Evolutionary conservation across 2,888 invertebrate genomes (phyloP), one percentile per base, ranked within the genome.

Genomic region (Ethmia dodecea): DNA sequence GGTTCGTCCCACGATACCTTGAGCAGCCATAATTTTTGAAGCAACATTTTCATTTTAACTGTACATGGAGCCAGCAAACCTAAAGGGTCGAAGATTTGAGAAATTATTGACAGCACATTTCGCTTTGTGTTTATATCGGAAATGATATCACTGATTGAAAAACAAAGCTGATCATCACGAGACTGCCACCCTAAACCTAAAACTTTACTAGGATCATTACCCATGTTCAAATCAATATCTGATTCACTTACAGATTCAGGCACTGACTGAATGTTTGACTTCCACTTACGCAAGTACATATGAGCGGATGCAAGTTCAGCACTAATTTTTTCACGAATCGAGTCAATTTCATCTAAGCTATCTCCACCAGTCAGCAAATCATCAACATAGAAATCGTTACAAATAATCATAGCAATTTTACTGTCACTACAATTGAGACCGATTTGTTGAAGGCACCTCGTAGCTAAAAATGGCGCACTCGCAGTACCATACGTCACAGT

Each of bases 341-440:
- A 5, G 3, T n/a, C n/a, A 1, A 42, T 32, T 5, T 44, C 39
- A 9, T 35, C n/a, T 13, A 45, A 14, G 13, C 35, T 10, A 10
- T 46, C 38, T 4, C 13, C 16, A 11, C 49, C 47, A n/a, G 45
- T 45, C 5, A 52, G 28, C 14, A 53, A 22, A 26, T 55, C 52
- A 20, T 56, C 52, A 0, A 55, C 48, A 35, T 56, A 55, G 28
- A 52, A 52, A 18, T 59, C 56, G 13, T 53, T 45, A 0, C 31
- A 16, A 12, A 53, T 54, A 1, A 43, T 30, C 10, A 45, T 40
- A 5, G 40, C 13, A 5, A 55, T 32, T 12, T 27, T 28, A 0
- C 18, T 9, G 15, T 53, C 43, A 0, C 15, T 4, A 31, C 44
- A 43, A 1, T 54, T 49, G 2, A 43, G n/a, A 0, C 47, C 52